Evolutionary conservation across 1,140 invertebrate genomes (phyloP).

Genomic region (Aricia agestis): DNA sequence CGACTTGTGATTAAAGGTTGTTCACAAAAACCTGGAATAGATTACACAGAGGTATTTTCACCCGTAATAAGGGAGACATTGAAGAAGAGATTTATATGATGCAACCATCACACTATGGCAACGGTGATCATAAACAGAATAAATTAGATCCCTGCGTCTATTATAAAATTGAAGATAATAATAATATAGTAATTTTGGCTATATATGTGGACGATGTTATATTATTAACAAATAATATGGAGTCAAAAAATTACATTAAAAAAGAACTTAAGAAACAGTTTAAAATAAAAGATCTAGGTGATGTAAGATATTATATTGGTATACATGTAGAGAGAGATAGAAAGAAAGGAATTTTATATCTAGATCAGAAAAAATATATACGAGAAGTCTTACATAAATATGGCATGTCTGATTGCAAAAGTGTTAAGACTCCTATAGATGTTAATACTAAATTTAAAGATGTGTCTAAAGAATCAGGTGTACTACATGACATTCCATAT

Average conservation of each 20-base stretch:
- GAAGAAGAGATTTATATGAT: slow-evolving; percentile 64
- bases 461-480: slow-evolving; percentile 5
- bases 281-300: slow-evolving; percentile 38
- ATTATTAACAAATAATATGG: slow-evolving; percentile 29
- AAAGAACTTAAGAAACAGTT: slow-evolving; percentile 25
- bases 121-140: slow-evolving; percentile 27
- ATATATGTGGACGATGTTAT: slow-evolving; percentile 12
- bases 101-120: slow-evolving; percentile 44
- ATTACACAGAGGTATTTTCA: slow-evolving; percentile 52
- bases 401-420: slow-evolving; percentile 36
- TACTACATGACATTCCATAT: slow-evolving; percentile 23
- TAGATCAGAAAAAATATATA: slow-evolving; percentile 36
- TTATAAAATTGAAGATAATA: slow-evolving; percentile 22
- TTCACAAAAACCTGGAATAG: slow-evolving; percentile 49
- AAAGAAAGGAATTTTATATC: slow-evolving; percentile 27
- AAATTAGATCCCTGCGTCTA: slow-evolving; percentile 33
- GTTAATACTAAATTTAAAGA: slow-evolving; percentile 24
- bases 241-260: slow-evolving; percentile 25
- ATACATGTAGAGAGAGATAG: slow-evolving; percentile 38
- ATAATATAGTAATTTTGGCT: slow-evolving; percentile 22
- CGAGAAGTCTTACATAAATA: slow-evolving; percentile 33
- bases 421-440: slow-evolving; percentile 31
- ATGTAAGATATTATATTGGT: slow-evolving; percentile 30
- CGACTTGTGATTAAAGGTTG: slow-evolving; percentile 64
- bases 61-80: slow-evolving; percentile 50